Percentiles rank a stretch among this genome's conserved stretches.
phyloP scores from a whole-genome alignment of 2,113 vertebrate species.

The Myotis davidii region DNA sequence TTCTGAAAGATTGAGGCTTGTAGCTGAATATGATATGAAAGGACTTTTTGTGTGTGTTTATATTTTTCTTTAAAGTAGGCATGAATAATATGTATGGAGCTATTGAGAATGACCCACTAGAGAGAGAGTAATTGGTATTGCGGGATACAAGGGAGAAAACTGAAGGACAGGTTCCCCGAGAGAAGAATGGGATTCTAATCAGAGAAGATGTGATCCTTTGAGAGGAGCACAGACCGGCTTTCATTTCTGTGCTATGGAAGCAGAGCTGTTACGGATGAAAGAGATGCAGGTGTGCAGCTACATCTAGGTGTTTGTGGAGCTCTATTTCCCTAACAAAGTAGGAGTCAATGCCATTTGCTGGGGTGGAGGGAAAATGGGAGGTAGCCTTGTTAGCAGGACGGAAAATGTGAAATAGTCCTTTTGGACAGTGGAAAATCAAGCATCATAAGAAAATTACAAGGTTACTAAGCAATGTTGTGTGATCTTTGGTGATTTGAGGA shows the following conservation, averaged over 20 bases:
- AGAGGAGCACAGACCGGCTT: not conserved
- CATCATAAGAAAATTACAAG: not conserved
- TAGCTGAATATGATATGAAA: not conserved
- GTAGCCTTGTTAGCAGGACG: not conserved
- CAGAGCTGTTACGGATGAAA: not conserved
- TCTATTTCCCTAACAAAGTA: not conserved
- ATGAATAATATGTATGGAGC: not conserved
- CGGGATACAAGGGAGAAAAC: not conserved
- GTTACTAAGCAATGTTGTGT: not conserved
- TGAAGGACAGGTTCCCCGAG: not conserved
- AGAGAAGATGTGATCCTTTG: not conserved
- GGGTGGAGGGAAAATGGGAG: not conserved
- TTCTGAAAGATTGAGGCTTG: not conserved
- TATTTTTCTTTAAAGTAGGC: not conserved
- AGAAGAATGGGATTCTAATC: not conserved
- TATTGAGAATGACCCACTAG: not conserved
- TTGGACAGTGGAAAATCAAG: not conserved
- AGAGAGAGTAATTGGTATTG: not conserved
- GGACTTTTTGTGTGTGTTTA: not conserved
- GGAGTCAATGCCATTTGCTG: not conserved
- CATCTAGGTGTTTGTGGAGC: not conserved
- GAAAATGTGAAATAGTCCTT: not conserved
- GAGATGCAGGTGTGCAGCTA: not conserved
- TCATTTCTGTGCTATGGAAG: not conserved
- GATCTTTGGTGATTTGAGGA: not conserved